phyloP scores from a whole-genome alignment of 2,113 vertebrate genomes.

The Taxidea taxus region DNA sequence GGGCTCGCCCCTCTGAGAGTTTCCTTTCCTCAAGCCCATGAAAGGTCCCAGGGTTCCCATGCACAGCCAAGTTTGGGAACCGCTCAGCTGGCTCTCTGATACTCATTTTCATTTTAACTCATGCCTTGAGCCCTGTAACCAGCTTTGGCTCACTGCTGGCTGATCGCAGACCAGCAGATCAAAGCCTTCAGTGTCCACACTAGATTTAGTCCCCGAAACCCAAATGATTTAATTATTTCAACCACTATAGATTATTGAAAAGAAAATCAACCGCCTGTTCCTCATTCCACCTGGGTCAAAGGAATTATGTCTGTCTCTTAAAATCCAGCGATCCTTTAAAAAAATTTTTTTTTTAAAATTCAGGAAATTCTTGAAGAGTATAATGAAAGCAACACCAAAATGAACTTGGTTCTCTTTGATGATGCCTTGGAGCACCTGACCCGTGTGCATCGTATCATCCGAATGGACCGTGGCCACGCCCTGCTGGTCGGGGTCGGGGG shows the following conservation, averaged over 20 bases:
- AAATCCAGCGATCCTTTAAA: neutral
- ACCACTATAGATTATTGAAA: neutral
- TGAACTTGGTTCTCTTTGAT: conserved; percentile 96
- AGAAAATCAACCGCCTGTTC: neutral
- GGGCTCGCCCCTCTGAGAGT: too few relatives aligned
- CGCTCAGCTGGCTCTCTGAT: neutral
- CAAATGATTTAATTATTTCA: too few relatives aligned
- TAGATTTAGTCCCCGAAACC: accelerated
- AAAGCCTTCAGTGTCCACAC: too few relatives aligned
- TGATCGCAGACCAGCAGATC: accelerated
- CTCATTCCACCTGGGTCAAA: neutral
- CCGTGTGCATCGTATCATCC: conserved; percentile 90
- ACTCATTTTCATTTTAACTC: neutral
- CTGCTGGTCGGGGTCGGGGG: conserved; percentile 94
- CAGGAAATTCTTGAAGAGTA: conserved; percentile 97
- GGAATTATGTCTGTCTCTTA: neutral
- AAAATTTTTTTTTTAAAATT: neutral
- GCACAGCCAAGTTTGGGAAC: neutral
- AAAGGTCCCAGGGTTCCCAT: accelerated
- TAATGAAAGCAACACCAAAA: conserved; percentile 88
- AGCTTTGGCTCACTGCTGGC: neutral
- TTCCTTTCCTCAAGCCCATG: accelerated
- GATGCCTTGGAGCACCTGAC: conserved; percentile 96
- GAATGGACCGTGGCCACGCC: conserved; percentile 92
- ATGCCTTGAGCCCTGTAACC: neutral